Evolutionary conservation across 2,113 vertebrate genomes (phyloP), one percentile per base, ranked within the genome.

Genomic region (Clinocottus analis): DNA sequence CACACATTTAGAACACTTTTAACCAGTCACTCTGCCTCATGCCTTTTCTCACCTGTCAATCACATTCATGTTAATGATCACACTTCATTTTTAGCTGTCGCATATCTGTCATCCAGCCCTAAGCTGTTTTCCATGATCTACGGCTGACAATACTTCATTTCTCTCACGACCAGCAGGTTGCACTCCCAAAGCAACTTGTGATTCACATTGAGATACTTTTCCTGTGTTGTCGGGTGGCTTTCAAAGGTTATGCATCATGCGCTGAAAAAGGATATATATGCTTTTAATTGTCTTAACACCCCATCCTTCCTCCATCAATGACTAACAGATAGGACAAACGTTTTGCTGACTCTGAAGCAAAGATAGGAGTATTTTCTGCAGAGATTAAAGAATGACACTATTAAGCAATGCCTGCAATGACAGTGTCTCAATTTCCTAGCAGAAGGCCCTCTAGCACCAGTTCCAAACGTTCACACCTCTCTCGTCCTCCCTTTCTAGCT

Each of bases 41-140:
- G 17, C 72, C 47, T 80, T 63, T 78, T 35, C 67, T 82, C 49
- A 69, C 72, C 75, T 72, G 89, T 82, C 89, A 85, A 39, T 83
- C 79, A 83, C 45, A 7, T 62, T 58, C 21, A 16, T 61, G 49
- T 56, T 60, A 73, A 79, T 84, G 80, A 72, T 74, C 39, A n/a
- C 73, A 43, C 64, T 84, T 63, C 14, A 77, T 77, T 87, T 67
- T 82, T 21, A 77, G 75, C 77, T 71, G 29, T 71, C 47, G 14
- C 51, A 25, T 8, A 60, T 49, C 41, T 27, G 39, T 64, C 63
- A 77, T 71, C 39, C 58, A 64, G 41, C 67, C 62, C 33, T 72
- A 35, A 78, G 74, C 70, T 59, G 41, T 66, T 85, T n/a, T 76
- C 17, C 9, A 21, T 62, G 82, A 77, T 70, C 58, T 19, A 65